Percentiles rank a stretch among this genome's conserved stretches.
These are phyloP conservation scores for Hylaeus volcanicus DNA, from an alignment of 1,140 invertebrate species.

Conservation along the genomic window DNA sequence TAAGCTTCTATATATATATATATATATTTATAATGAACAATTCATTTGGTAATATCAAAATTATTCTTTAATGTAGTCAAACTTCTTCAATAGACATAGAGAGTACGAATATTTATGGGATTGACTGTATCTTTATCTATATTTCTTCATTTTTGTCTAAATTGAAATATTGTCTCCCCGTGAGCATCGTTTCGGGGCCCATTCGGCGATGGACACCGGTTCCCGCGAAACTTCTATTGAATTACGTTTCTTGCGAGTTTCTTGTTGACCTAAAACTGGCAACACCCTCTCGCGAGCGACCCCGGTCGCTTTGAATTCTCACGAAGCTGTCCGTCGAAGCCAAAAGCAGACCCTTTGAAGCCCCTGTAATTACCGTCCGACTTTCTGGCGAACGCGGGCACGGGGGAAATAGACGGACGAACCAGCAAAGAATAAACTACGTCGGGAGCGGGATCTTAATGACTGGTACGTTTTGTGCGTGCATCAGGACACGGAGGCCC, in stretches of 20 bases:
- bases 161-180: too few relatives aligned
- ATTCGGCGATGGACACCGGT: too few relatives aligned
- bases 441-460: conserved; percentile 42
- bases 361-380: conserved; percentile 62
- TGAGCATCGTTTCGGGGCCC: background rate
- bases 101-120: too few relatives aligned
- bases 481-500: conserved; percentile 38
- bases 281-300: conserved; percentile 32
- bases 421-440: conserved; percentile 25
- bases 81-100: too few relatives aligned
- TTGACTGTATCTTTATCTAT: too few relatives aligned
- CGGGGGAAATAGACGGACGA: conserved; percentile 45
- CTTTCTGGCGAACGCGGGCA: conserved; percentile 54
- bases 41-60: too few relatives aligned
- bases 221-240: conserved; percentile 35
- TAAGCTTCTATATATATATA: too few relatives aligned
- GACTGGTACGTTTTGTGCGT: conserved; percentile 58
- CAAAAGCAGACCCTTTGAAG: conserved; percentile 64
- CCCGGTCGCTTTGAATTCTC: conserved; percentile 48
- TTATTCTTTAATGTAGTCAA: too few relatives aligned
- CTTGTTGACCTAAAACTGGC: conserved; percentile 22
- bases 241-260: conserved; percentile 53
- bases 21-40: too few relatives aligned
- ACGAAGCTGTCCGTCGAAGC: conserved; percentile 60
- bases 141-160: too few relatives aligned